Percentiles rank a stretch among this genome's conserved stretches.
Conservation (phyloP, 2,888 invertebrate species). For the Drosophila picticornis region DNA sequence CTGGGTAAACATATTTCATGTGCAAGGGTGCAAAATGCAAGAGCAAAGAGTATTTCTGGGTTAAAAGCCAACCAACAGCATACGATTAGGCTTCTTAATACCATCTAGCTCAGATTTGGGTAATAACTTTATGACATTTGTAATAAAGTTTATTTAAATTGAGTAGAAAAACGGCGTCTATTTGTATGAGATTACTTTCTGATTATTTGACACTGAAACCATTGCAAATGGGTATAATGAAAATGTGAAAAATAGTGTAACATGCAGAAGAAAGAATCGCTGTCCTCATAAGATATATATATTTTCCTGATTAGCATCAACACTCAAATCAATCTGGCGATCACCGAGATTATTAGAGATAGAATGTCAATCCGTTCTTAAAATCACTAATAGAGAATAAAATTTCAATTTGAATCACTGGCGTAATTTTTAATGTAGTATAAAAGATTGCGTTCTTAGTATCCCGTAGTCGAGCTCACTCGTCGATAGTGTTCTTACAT, state of each 20-base stretch:
- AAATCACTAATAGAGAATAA: too few species aligned
- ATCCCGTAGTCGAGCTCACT: not conserved
- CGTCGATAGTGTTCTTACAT: not conserved
- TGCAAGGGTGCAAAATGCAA: constrained; percentile 60
- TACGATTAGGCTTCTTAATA: constrained; percentile 29
- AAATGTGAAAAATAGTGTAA: not conserved
- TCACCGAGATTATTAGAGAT: too few species aligned
- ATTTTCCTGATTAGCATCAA: not conserved
- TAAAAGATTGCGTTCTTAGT: not conserved
- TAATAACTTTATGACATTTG: constrained; percentile 14
- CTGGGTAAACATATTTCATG: constrained; percentile 67
- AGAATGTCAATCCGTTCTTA: too few species aligned
- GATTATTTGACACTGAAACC: not conserved
- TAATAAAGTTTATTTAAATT: constrained; percentile 11
- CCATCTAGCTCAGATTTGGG: constrained; percentile 14
- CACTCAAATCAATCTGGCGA: not conserved
- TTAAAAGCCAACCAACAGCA: constrained; percentile 29
- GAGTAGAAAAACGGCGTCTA: not conserved
- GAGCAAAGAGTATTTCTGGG: constrained; percentile 43
- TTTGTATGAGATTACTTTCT: not conserved
- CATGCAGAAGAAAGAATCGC: not conserved
- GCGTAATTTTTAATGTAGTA: not conserved
- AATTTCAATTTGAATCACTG: too few species aligned
- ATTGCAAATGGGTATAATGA: not conserved
- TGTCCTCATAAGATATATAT: not conserved